Conservation (phyloP, 2,113 vertebrate genomes). For the Myodes glareolus region DNA sequence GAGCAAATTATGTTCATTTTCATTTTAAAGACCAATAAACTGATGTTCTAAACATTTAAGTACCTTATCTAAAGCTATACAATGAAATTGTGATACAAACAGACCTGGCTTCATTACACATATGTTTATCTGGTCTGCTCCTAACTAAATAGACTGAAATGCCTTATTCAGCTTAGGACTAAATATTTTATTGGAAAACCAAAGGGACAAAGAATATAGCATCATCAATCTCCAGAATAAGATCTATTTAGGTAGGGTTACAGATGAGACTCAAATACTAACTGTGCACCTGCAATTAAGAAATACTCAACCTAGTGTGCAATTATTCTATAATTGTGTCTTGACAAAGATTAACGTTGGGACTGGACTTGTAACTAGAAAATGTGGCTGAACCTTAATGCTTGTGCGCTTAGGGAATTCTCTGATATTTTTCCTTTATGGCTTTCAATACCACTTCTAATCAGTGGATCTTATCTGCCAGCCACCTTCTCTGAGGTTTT, state of each 20-base stretch:
- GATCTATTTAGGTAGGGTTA: neutral
- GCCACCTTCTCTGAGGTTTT: constrained; percentile 21
- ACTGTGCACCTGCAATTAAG: neutral
- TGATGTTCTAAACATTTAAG: constrained; percentile 34
- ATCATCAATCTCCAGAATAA: neutral
- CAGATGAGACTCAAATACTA: neutral
- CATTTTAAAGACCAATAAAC: constrained; percentile 32
- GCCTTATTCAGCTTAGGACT: neutral
- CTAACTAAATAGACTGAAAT: constrained; percentile 33
- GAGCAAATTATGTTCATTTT: constrained; percentile 14
- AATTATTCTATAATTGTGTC: neutral
- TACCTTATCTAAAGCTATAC: neutral
- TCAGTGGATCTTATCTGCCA: neutral
- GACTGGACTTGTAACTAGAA: neutral
- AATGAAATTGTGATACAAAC: neutral
- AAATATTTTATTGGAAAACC: neutral
- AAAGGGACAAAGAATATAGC: neutral
- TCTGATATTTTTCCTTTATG: neutral
- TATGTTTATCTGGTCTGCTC: neutral
- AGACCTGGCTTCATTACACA: neutral
- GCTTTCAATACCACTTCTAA: neutral
- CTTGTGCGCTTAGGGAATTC: neutral
- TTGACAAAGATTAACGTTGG: constrained; percentile 2
- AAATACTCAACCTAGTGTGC: neutral
- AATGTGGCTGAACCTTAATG: neutral